A percentile compares a stretch with the other conserved stretches of the same genome.
These are phyloP conservation scores for Cepphus grylle DNA, from an alignment of 2,113 vertebrate species.

Conservation along the genomic window DNA sequence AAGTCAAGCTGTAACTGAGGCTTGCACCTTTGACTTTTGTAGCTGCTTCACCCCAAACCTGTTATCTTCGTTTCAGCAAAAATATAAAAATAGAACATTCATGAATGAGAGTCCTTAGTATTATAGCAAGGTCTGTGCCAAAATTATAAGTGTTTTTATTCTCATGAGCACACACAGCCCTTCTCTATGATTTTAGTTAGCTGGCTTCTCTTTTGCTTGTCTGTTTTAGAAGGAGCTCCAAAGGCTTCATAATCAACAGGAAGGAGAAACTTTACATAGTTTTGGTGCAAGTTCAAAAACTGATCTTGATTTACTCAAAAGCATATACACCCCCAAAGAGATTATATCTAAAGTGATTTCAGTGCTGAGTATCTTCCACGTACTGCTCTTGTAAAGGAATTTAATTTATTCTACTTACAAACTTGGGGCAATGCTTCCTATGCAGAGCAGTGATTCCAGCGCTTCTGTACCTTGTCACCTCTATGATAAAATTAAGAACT, in stretches of 20 bases:
- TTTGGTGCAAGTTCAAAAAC: background rate
- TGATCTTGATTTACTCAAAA: background rate
- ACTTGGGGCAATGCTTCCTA: background rate
- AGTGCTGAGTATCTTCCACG: background rate
- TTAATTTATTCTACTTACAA: background rate
- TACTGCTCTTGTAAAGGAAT: background rate
- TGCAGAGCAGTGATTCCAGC: background rate
- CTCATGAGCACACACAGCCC: background rate
- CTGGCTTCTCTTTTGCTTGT: background rate
- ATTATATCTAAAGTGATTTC: background rate
- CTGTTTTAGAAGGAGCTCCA: background rate
- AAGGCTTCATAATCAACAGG: background rate
- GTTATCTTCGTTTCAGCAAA: background rate
- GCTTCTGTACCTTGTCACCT: background rate
- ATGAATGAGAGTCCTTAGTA: background rate
- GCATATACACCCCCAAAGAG: background rate
- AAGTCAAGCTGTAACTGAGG: background rate
- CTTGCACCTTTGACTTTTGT: background rate
- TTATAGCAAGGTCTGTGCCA: background rate
- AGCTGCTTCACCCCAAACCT: background rate
- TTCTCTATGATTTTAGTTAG: background rate
- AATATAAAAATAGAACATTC: background rate
- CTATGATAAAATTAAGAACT: background rate
- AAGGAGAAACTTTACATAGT: background rate
- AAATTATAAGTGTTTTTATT: background rate